Evolutionary conservation across 1,140 invertebrate species (phyloP), one percentile per base, ranked within the genome.

Genomic region (Anastrepha ludens): DNA sequence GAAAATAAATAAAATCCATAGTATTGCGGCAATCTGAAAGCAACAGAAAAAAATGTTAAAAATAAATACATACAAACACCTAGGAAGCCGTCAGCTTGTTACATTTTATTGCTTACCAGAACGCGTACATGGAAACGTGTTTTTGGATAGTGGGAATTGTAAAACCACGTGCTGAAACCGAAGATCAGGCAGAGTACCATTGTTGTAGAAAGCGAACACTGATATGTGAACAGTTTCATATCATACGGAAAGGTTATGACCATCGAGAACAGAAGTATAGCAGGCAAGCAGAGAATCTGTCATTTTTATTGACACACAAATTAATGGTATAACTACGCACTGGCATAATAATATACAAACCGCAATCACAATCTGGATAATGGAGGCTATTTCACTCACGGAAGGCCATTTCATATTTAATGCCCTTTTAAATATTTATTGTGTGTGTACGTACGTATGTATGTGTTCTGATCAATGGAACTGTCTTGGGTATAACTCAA

Each of bases 141-240:
- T 50, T 67, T 55, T 7, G 41, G 20, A 59, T 62, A 64, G 20
- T 87, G 67, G 0, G 86, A 87, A 70, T 55, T 65, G 62, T 87
- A 87, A 29, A 64, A 87, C 86, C 86, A 87, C 2, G 64, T 87
- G 9, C 86, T 70, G 47, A 13, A 70, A 11, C 64, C 86, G 29
- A 87, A 87, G 4, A 87, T 39, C 64, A 87, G 44, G 44, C 59
- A 87, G 20, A 87, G 47, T 15, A 87, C 39, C 47, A 64, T 64
- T 55, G 62, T 87, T 50, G 60, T 87, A 11, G 47, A 15, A 9
- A 87, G 5, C 1, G 60, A 67, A 5, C 59, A 65, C n/a, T 87
- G 86, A 17, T 62, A 60, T 20, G 41, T 17, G 41, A 86, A 86
- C 41, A 86, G 29, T 5, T 60, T 44, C 55, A 60, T 41, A 44